Conservation (phyloP, 2,888 invertebrate species). For the Pyrrhosoma nymphula region DNA sequence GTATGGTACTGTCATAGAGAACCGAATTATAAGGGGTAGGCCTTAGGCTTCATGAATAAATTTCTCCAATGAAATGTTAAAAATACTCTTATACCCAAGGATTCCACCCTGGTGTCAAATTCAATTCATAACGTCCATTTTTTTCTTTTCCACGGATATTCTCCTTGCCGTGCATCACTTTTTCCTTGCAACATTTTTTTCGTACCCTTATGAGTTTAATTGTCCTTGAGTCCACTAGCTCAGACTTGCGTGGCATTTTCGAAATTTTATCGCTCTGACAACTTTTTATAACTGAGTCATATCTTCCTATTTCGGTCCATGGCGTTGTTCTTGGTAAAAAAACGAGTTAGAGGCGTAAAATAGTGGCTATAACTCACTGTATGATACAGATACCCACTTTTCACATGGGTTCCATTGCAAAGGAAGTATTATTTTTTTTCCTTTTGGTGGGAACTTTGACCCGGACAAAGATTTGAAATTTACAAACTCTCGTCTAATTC, state of each 20-base stretch:
- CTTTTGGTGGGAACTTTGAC: no score
- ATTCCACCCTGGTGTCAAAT: not conserved
- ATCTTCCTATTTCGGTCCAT: conserved; percentile 18
- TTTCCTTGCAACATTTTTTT: not conserved
- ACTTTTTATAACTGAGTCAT: not conserved
- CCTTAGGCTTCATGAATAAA: no score
- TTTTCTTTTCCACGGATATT: not conserved
- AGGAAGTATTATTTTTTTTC: no score
- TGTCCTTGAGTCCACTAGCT: not conserved
- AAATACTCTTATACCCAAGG: no score
- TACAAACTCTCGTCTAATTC: no score
- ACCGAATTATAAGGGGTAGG: no score
- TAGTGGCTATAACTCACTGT: not conserved
- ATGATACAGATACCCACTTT: not conserved
- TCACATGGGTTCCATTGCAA: no score
- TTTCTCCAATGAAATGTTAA: no score
- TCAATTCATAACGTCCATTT: not conserved
- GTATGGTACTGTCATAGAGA: no score
- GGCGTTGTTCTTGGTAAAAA: not conserved
- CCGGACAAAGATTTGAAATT: no score
- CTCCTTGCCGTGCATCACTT: not conserved
- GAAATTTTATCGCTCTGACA: not conserved
- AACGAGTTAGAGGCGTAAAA: not conserved
- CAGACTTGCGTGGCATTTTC: conserved; percentile 18
- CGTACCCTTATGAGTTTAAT: not conserved